phyloP scores from a whole-genome alignment of 37 sponge, comb jelly and placozoan species.

The Halisarca cf. caerulea region DNA sequence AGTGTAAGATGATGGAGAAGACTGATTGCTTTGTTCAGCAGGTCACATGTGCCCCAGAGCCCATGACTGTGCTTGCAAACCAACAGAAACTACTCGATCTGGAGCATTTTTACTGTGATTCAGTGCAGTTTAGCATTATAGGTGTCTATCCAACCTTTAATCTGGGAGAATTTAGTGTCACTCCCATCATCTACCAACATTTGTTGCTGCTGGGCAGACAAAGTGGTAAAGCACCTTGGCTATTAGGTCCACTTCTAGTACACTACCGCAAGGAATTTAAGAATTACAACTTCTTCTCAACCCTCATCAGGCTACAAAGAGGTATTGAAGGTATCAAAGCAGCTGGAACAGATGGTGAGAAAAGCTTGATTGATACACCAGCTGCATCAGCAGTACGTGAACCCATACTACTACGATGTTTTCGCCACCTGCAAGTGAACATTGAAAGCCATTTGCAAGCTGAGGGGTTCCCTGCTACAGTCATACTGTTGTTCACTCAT shows the following conservation, averaged over 20 bases:
- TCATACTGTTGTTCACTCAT: too few species aligned
- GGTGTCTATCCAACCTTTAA: too few species aligned
- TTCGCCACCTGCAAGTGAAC: constrained; percentile 29
- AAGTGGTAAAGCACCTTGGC: constrained; percentile 19
- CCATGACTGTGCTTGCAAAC: neutral
- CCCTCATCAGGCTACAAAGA: neutral
- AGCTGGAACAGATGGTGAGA: constrained; percentile 29
- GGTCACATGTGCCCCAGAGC: constrained; percentile 5
- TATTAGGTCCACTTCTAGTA: constrained; percentile 42
- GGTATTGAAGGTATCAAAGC: neutral
- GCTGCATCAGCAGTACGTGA: neutral
- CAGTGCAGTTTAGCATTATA: too few species aligned
- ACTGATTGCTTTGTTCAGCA: neutral
- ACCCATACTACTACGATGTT: constrained; percentile 20
- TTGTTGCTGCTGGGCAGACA: constrained; percentile 18
- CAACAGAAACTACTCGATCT: neutral
- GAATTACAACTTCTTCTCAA: constrained; percentile 24
- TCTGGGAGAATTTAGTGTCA: constrained; percentile 24
- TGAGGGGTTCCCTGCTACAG: too few species aligned
- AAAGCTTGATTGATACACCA: neutral
- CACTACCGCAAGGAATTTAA: too few species aligned
- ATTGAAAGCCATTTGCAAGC: constrained; percentile 8
- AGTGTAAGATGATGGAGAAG: neutral
- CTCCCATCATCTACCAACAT: constrained; percentile 40
- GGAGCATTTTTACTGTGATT: neutral